phyloP scores from a whole-genome alignment of 2,797 vertebrate species.

The Phoxinus dragarum region DNA sequence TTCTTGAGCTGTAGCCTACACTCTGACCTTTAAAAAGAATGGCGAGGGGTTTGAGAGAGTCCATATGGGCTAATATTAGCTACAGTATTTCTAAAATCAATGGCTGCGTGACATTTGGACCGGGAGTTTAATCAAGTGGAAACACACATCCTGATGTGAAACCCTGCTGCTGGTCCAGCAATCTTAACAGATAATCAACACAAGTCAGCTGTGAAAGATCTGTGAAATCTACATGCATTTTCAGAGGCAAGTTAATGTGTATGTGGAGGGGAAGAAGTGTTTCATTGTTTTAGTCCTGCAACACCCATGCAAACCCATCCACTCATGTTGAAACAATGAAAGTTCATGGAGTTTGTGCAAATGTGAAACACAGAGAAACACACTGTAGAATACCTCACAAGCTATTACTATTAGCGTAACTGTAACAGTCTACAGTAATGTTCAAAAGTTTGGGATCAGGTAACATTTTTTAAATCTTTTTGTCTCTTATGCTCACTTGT shows the following conservation, averaged over 20 bases:
- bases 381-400: background rate
- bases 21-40: constrained; percentile 44
- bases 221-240: constrained; percentile 45
- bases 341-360: constrained; percentile 2
- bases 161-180: constrained; percentile 31
- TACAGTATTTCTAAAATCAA: constrained; percentile 34
- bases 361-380: constrained; percentile 20
- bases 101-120: constrained; percentile 51
- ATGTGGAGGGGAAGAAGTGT: constrained; percentile 16
- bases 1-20: background rate
- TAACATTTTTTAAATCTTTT: background rate
- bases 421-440: background rate
- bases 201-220: constrained; percentile 62
- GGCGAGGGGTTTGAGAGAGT: background rate
- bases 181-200: constrained; percentile 45
- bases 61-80: constrained; percentile 13
- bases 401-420: background rate
- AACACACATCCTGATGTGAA: constrained; percentile 70
- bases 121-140: constrained; percentile 38
- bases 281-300: constrained; percentile 27
- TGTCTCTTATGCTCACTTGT: background rate
- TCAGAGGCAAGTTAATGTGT: background rate
- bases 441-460: background rate
- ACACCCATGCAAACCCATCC: background rate
- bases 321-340: constrained; percentile 17